phyloP scores from a whole-genome alignment of 2,797 vertebrate species.

The Phataginus tetradactyla region DNA sequence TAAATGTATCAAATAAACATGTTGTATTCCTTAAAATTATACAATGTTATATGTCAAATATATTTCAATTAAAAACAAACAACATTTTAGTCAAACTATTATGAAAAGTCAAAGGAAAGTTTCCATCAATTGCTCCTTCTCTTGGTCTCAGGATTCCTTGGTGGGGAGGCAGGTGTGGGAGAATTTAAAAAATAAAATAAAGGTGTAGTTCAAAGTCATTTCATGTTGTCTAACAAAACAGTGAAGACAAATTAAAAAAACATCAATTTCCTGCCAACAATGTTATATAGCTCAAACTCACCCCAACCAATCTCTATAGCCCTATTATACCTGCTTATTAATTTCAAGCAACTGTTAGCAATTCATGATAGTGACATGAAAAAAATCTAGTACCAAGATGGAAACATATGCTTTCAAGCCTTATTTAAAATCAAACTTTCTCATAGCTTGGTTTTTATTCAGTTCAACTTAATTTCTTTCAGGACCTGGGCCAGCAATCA shows the following conservation, averaged over 20 bases:
- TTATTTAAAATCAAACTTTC: slow-evolving; percentile 67
- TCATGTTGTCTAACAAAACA: not conserved
- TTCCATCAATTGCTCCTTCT: not conserved
- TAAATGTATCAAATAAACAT: not conserved
- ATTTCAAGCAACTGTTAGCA: slow-evolving; percentile 24
- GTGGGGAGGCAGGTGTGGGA: not conserved
- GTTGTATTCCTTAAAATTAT: not conserved
- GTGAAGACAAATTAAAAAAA: slow-evolving; percentile 18
- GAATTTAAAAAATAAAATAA: not conserved
- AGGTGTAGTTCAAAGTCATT: slow-evolving; percentile 27
- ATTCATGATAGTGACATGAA: slow-evolving; percentile 27
- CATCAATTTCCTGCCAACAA: not conserved
- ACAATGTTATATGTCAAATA: not conserved
- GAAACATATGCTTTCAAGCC: slow-evolving; percentile 57
- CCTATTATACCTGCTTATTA: slow-evolving; percentile 33
- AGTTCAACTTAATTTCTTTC: slow-evolving; percentile 72
- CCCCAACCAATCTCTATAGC: slow-evolving; percentile 17
- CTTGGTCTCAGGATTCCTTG: not conserved
- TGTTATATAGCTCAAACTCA: not conserved
- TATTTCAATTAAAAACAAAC: not conserved
- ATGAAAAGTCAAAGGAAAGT: not conserved
- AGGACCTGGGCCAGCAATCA: slow-evolving; percentile 79
- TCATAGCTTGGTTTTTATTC: slow-evolving; percentile 56
- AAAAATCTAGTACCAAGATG: slow-evolving; percentile 39
- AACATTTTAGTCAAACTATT: not conserved